phyloP scores from a whole-genome alignment of 2,888 invertebrate genomes.

The Gymnosoma rotundatum region DNA sequence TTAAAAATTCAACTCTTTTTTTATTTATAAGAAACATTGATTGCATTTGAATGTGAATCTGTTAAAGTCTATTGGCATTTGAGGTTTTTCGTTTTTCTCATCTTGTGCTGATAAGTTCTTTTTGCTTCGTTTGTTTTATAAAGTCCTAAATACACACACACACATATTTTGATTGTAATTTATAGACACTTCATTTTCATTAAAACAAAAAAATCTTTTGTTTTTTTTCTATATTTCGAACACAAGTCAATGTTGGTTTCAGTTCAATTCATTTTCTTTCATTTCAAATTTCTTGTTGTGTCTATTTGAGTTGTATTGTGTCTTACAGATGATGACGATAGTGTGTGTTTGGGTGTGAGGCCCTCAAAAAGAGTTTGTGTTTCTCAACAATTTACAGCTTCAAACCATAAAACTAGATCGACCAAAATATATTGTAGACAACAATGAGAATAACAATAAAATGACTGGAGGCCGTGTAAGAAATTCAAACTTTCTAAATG shows the following conservation, averaged over 20 bases:
- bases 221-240: slow-evolving; percentile 24
- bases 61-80: slow-evolving; percentile 55
- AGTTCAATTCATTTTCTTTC: slow-evolving; percentile 39
- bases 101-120: slow-evolving; percentile 21
- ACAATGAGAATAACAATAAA: not conserved
- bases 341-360: not conserved
- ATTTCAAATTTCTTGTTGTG: slow-evolving; percentile 17
- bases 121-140: slow-evolving; percentile 29
- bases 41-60: slow-evolving; percentile 53
- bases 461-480: not conserved
- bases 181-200: slow-evolving; percentile 66
- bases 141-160: slow-evolving; percentile 4
- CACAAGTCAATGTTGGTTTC: slow-evolving; percentile 44
- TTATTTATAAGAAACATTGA: slow-evolving; percentile 27
- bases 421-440: slow-evolving; percentile 21
- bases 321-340: slow-evolving; percentile 4
- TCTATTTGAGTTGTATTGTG: not conserved
- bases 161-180: slow-evolving; percentile 30
- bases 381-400: slow-evolving; percentile 60
- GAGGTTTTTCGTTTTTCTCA: slow-evolving; percentile 53
- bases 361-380: slow-evolving; percentile 37
- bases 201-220: slow-evolving; percentile 20
- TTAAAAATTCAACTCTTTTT: not conserved
- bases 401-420: slow-evolving; percentile 65
- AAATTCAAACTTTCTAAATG: not conserved